Evolutionary conservation across 2,797 vertebrate species (phyloP), one percentile per base, ranked within the genome.

Genomic region (Valencia hispanica): DNA sequence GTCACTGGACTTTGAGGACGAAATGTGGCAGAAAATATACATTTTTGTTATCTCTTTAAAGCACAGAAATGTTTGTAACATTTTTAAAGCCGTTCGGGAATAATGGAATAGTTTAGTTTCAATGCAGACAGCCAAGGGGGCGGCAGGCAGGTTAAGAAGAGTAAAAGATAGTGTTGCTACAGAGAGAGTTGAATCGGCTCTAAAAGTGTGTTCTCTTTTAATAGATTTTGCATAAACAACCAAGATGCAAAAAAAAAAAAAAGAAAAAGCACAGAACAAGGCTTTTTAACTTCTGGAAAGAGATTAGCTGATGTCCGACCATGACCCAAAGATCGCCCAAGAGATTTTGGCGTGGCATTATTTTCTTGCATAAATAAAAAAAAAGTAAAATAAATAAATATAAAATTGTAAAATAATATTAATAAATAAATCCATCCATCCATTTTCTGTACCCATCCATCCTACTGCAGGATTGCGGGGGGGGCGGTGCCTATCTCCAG

Each of bases 1-100:
- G 81, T 77, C 80, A 55, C 68, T 18, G 72, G 84, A 85, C 82
- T 68, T 57, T 73, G 78, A 80, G 55, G 61, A 77, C 51, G 41
- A 22, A 77, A 41, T 68, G 59, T 79, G 85, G 82, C 27, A 71
- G 66, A 79, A 84, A 63, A 3, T 7, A 79, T 80, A n/a, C 20
- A 5, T 12, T 6, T 6, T 73, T 80, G 80, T 68, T 73, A 80
- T 82, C 71, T 61, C 66, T 74, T 51, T 61, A 68, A 80, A 71
- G 83, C 70, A 68, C 41, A 43, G 34, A 73, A 74, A 81, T 15
- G 7, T 11, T 74, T 77, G 70, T 74, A 55, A 20, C 39, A 18
- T 5, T 15, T 51, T 81, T 25, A 74, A 48, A 77, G 63, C 72
- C 73, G 12, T 48, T 75, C 32, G 39, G 57, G 61, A 80, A 68